Conservation (phyloP, 2,888 invertebrate genomes). For the Camptogramma bilineatum region DNA sequence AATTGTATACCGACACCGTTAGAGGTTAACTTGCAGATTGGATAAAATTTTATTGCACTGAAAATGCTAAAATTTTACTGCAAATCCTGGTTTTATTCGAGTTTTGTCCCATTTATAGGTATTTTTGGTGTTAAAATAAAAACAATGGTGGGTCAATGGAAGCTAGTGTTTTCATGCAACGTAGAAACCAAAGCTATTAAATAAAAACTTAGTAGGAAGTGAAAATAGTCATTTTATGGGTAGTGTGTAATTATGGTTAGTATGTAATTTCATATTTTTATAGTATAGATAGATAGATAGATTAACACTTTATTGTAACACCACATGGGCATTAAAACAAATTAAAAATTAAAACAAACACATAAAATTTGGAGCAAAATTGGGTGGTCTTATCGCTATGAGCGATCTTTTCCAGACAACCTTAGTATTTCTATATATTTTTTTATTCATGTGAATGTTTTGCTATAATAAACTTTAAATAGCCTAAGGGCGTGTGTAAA, state of each 20-base stretch:
- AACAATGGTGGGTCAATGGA: constrained; percentile 22
- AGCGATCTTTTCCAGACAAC: no score
- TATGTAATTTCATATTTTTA: no score
- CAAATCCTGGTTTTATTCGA: constrained; percentile 32
- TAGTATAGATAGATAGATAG: no score
- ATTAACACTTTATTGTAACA: no score
- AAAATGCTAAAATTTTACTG: constrained; percentile 42
- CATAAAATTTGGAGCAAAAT: no score
- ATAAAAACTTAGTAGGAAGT: background rate
- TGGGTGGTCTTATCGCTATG: no score
- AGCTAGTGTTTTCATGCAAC: constrained; percentile 3
- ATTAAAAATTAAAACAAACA: no score
- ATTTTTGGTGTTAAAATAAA: constrained; percentile 19
- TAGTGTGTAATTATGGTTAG: no score
- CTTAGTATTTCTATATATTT: no score
- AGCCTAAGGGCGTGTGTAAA: constrained; percentile 39
- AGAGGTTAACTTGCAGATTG: constrained; percentile 39
- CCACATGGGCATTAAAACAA: no score
- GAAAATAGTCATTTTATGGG: no score
- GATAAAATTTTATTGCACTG: constrained; percentile 42
- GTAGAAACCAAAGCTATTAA: background rate
- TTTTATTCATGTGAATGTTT: no score
- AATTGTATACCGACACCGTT: constrained; percentile 36
- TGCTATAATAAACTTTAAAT: background rate
- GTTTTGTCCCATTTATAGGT: constrained; percentile 16